phyloP scores from a whole-genome alignment of 2,113 vertebrate species.

The Poecilia latipinna region DNA sequence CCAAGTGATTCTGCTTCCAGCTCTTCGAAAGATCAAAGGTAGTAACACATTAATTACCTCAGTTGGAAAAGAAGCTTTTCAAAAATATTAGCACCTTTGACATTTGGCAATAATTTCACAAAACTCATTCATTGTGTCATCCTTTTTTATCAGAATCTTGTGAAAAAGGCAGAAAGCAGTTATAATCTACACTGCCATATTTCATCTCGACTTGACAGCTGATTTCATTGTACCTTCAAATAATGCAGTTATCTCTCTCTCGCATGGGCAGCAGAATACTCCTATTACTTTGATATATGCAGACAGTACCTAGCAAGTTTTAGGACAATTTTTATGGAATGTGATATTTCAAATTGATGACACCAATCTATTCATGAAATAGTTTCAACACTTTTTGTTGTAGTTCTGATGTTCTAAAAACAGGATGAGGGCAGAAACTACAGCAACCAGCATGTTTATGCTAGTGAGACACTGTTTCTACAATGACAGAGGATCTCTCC shows the following conservation, averaged over 20 bases:
- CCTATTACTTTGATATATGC: constrained; percentile 12
- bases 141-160: constrained; percentile 51
- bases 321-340: constrained; percentile 18
- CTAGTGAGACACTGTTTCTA: background rate
- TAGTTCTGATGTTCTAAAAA: background rate
- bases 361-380: too few species aligned
- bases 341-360: background rate
- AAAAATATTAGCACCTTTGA: constrained; percentile 70
- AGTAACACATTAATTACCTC: constrained; percentile 59
- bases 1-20: constrained; percentile 23
- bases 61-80: constrained; percentile 56
- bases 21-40: constrained; percentile 59
- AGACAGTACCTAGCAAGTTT: constrained; percentile 38
- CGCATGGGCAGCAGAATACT: constrained; percentile 17
- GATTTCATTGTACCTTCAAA: constrained; percentile 28
- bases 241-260: constrained; percentile 27
- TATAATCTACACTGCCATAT: constrained; percentile 25
- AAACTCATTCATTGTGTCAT: constrained; percentile 39
- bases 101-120: constrained; percentile 67
- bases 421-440: background rate
- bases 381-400: background rate
- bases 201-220: constrained; percentile 44
- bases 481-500: background rate
- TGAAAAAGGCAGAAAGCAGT: constrained; percentile 34
- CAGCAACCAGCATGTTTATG: background rate